Conservation (phyloP, 1,140 invertebrate genomes). For the Nephila pilipes region DNA sequence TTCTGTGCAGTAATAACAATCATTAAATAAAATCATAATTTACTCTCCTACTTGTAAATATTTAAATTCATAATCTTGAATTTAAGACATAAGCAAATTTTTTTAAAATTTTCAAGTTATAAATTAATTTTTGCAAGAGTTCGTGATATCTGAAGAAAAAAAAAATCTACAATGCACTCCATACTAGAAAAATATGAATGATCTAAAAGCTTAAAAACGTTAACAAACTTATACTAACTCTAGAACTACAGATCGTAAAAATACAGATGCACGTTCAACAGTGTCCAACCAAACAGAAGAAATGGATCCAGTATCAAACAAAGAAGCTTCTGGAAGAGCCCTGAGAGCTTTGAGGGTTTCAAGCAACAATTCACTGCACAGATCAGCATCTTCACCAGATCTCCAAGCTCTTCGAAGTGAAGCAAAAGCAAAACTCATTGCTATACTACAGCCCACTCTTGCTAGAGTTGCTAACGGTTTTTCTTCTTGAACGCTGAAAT, state of each 20-base stretch:
- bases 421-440: constrained; percentile 95
- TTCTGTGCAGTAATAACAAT: too few species aligned
- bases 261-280: constrained; percentile 94
- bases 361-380: constrained; percentile 93
- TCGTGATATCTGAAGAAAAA: too few species aligned
- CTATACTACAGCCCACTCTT: constrained; percentile 93
- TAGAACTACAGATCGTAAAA: constrained; percentile 93
- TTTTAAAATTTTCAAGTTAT: too few species aligned
- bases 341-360: constrained; percentile 94
- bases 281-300: constrained; percentile 95
- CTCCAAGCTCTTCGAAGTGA: constrained; percentile 95
- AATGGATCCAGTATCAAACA: constrained; percentile 90
- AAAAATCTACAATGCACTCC: too few species aligned
- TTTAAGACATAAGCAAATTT: too few species aligned
- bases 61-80: too few species aligned
- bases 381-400: constrained; percentile 92
- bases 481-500: constrained; percentile 50
- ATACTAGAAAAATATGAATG: too few species aligned
- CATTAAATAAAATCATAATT: too few species aligned
- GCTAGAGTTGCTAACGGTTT: constrained; percentile 84
- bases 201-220: constrained; percentile 51
- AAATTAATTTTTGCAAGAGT: neutral
- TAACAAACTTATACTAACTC: constrained; percentile 84
- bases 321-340: constrained; percentile 91
- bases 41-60: too few species aligned